These are phyloP conservation scores for Drosophila vallismaia DNA, from an alignment of 2,888 invertebrate species.

Conservation along the genomic window DNA sequence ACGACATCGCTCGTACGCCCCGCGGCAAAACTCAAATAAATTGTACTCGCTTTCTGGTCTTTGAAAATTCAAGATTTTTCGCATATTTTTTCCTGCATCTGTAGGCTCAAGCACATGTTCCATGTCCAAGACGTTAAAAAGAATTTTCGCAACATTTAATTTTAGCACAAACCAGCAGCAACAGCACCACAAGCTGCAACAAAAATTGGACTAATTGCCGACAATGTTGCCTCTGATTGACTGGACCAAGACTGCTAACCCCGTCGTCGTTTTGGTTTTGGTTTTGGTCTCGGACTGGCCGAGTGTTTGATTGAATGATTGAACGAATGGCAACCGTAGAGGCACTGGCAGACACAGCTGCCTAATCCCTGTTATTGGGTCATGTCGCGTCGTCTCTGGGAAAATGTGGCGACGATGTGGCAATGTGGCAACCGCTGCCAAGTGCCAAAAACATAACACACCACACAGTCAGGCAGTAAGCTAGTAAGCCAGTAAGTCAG, in stretches of 20 bases:
- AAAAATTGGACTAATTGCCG: constrained; percentile 79
- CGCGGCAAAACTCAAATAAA: constrained; percentile 57
- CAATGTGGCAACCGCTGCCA: constrained; percentile 71
- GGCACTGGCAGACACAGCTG: constrained; percentile 53
- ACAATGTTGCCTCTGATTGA: constrained; percentile 61
- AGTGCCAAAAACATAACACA: constrained; percentile 75
- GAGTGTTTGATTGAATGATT: constrained; percentile 74
- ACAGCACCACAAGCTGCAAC: constrained; percentile 29
- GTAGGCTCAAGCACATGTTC: constrained; percentile 62
- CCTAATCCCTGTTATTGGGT: constrained; percentile 79
- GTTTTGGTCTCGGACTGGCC: constrained; percentile 14
- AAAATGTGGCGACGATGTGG: constrained; percentile 73
- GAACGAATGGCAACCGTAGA: constrained; percentile 67
- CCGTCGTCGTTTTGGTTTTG: constrained; percentile 7
- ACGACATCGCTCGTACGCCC: constrained; percentile 70
- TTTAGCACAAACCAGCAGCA: constrained; percentile 61
- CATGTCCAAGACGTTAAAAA: constrained; percentile 57
- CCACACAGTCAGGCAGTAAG: constrained; percentile 19
- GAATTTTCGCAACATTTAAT: constrained; percentile 80
- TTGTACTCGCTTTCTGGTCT: constrained; percentile 64
- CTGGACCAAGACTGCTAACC: constrained; percentile 41
- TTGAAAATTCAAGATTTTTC: constrained; percentile 74
- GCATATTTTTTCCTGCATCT: constrained; percentile 55
- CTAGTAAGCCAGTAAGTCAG: constrained; percentile 10
- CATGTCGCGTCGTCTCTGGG: constrained; percentile 74